Base-by-base conservation (phyloP, 2,113 vertebrate genomes). In the Mesembrinibis cayennensis region DNA sequence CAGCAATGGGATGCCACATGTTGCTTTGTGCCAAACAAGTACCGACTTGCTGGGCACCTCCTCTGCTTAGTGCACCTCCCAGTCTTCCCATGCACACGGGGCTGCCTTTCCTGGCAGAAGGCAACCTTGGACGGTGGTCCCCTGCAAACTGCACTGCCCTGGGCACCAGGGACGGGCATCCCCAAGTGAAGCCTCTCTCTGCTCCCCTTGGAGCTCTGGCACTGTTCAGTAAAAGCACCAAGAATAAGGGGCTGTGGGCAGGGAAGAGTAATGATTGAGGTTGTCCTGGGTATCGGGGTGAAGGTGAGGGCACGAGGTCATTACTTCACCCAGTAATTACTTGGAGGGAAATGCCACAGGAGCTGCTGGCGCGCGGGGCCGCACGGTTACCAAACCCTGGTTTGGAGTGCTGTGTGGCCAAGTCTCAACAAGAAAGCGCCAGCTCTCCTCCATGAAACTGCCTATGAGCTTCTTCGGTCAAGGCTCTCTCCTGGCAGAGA, bases 321-420 rank as follows among this genome's bases (percentile, higher is more conserved):
- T 44, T 44, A 23, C 13, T 79, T 50, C 58, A 72, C 18, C 27
- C 38, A 17, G 16, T 32, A 52, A 34, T 23, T 72, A 50, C 26
- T 42, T 42, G 21, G 27, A 63, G 34, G 40, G 47, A 77, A n/a
- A 67, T n/a, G 47, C 20, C 16, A 40, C 36, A 56, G 49, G 30
- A 56, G 30, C 15, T 10, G 0, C 30, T 25, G 47, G 20, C 6
- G 11, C 25, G 16, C 0, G 1, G 40, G 55, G 18, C 23, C 5
- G 4, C 12, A 3, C 3, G 2, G 26, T 56, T 36, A 13, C 19
- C 50, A 44, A 26, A 50, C 30, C 10, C 29, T 11, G 4, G 45
- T 22, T 50, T 13, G 42, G 14, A 63, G 42, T 19, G 34, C 13
- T 42, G 5, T 11, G 26, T 50, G 56, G 40, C 50, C 72, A 42